Percentiles rank a stretch among this genome's conserved stretches.
phyloP scores from a whole-genome alignment of 1,140 invertebrate genomes.

The Pissodes strobi region DNA sequence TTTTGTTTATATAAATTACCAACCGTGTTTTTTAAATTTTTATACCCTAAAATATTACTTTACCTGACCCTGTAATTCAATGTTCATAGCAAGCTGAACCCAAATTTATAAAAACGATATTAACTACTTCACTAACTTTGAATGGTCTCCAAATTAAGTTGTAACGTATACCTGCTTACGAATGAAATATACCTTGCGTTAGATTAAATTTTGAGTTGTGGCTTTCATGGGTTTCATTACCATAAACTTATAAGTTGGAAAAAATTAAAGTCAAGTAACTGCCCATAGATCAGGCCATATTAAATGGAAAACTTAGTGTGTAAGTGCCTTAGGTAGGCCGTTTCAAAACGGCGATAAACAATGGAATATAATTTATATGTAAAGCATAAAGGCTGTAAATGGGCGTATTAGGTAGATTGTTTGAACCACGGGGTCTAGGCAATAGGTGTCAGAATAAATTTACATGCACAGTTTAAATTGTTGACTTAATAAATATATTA shows the following conservation, averaged over 20 bases:
- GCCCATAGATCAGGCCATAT: conserved; percentile 19
- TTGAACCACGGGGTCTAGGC: conserved; percentile 18
- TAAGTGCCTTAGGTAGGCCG: conserved; percentile 23
- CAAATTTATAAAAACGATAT: not conserved
- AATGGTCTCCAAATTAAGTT: conserved; percentile 33
- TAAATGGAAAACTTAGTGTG: conserved; percentile 23
- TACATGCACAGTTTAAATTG: conserved; percentile 20
- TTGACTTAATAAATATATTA: conserved; percentile 29
- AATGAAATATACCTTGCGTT: conserved; percentile 24
- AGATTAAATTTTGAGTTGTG: conserved; percentile 15
- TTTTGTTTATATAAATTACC: no score
- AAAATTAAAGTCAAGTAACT: conserved; percentile 23
- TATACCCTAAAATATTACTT: no score
- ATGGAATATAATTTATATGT: conserved; percentile 29
- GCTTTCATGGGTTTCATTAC: conserved; percentile 16
- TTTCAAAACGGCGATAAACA: conserved; percentile 20
- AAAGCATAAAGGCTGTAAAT: conserved; percentile 21
- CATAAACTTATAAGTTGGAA: conserved; percentile 16
- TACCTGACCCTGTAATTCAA: no score
- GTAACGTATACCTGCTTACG: conserved; percentile 31
- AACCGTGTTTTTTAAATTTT: no score
- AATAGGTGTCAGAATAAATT: conserved; percentile 31
- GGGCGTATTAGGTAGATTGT: conserved; percentile 30
- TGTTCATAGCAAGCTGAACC: no score
- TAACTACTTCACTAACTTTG: conserved; percentile 20